Evolutionary conservation across 2,888 invertebrate genomes (phyloP), one percentile per base, ranked within the genome.

Genomic region (Tortrix viridana): DNA sequence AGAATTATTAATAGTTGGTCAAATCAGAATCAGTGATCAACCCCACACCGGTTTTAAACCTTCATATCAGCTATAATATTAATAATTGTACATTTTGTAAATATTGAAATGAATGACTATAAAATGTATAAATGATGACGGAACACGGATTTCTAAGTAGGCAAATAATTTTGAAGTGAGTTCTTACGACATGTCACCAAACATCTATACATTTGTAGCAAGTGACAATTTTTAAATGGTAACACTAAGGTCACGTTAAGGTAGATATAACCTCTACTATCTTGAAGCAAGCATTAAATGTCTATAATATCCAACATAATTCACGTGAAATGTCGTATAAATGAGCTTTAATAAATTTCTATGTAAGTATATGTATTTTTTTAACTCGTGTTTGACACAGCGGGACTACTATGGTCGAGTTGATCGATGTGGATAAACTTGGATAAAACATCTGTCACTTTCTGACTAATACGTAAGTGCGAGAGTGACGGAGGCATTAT

Each of bases 31-130:
- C 58, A 53, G 46, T 46, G 32, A 46, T 56, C 37, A 44, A 38
- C 32, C 46, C 22, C 19, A 32, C 49, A 50, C 19, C 16, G 20
- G 44, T 49, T 12, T 18, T 16, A 48, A 52, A 26, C 23, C 37
- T 23, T 43, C 5, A 23, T 43, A 54, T 18, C 16, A 48, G 14
- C 44, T 32, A 19, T 5, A 38, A 38, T 47, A 47, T 32, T 49
- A 16, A 6, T 37, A 37, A 16, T 54, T 65, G 60, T 60, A 65
- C 38, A 60, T 65, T 60, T 55, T 65, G 60, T 55, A 55, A 60
- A 60, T 60, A 60, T 61, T 57, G 48, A 65, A 47, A 46, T 41
- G 19, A 56, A 46, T 47, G 41, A 56, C 44, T 56, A 43, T 37
- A 58, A 37, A 38, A 44, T 59, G 56, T 62, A 23, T 44, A 18